Percentiles rank a stretch among this genome's conserved stretches.
phyloP scores from a whole-genome alignment of 1,140 invertebrate species.

The Ylistrum balloti region DNA sequence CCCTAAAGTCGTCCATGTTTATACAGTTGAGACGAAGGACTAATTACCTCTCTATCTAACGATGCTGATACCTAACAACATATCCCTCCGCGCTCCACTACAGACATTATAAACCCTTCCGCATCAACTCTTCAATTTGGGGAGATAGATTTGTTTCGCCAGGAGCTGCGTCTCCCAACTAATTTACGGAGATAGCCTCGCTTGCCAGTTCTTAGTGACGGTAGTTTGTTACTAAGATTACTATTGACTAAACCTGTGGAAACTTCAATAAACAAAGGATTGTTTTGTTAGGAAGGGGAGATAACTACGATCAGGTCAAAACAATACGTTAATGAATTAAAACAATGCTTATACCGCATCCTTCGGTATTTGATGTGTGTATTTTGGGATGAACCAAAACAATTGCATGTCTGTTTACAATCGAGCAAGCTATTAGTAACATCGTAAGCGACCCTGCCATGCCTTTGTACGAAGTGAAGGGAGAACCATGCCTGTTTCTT shows the following conservation, averaged over 20 bases:
- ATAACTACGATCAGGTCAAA: not conserved
- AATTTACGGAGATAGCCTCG: conserved; percentile 27
- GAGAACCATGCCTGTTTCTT: not conserved
- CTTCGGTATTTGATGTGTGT: not conserved
- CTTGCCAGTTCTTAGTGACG: conserved; percentile 24
- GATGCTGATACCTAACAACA: not conserved
- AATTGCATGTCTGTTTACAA: not conserved
- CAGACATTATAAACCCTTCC: not conserved
- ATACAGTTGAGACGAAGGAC: not conserved
- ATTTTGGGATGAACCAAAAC: not conserved
- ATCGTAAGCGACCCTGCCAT: not conserved
- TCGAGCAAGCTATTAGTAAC: not conserved
- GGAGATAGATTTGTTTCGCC: conserved; percentile 24
- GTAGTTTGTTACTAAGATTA: not conserved
- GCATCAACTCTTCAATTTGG: conserved; percentile 1
- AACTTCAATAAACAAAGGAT: not conserved
- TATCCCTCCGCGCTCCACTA: conserved; percentile 19
- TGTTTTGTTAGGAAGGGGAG: not conserved
- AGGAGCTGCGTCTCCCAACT: conserved; percentile 8
- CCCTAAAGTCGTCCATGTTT: not conserved
- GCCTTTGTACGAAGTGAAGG: not conserved
- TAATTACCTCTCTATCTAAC: not conserved
- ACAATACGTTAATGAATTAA: not conserved
- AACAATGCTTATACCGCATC: conserved; percentile 24
- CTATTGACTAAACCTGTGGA: conserved; percentile 9